Percentiles rank a stretch among this genome's conserved stretches.
These are phyloP conservation scores for Ornithorhynchus anatinus DNA, from an alignment of 2,113 vertebrate genomes.

Conservation along the genomic window DNA sequence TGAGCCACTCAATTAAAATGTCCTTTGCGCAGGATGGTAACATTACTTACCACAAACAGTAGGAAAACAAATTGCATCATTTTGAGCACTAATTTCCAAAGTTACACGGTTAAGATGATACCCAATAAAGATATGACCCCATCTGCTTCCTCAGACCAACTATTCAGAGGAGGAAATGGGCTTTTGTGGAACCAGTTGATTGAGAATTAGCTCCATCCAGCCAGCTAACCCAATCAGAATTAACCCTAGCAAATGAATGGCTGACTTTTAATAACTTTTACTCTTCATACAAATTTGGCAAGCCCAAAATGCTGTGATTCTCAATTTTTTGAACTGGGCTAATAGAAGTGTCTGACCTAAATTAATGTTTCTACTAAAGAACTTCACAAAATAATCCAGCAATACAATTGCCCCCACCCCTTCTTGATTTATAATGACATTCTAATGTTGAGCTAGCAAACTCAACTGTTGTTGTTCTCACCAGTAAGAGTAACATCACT, in stretches of 20 bases:
- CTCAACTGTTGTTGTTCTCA: too few relatives aligned
- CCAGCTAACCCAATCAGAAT: too few relatives aligned
- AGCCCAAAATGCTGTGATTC: too few relatives aligned
- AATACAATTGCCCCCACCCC: too few relatives aligned
- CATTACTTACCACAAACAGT: too few relatives aligned
- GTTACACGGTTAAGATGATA: not conserved
- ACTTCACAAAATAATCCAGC: too few relatives aligned
- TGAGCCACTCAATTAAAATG: not conserved
- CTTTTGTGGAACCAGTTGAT: not conserved
- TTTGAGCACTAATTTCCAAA: not conserved
- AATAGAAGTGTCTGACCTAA: not conserved
- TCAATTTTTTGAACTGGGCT: too few relatives aligned
- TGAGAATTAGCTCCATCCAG: not conserved
- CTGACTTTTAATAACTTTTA: conserved; percentile 26
- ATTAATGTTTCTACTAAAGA: not conserved
- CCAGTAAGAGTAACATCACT: too few relatives aligned
- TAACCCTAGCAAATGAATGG: conserved; percentile 24
- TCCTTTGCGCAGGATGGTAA: not conserved
- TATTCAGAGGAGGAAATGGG: not conserved
- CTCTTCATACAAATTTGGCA: not conserved
- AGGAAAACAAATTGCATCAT: too few relatives aligned
- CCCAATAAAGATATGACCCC: not conserved
- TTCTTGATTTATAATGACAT: too few relatives aligned
- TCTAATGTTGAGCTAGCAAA: too few relatives aligned
- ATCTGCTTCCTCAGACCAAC: conserved; percentile 15